Evolutionary conservation across 2,888 invertebrate species (phyloP).

Genomic region (Sesia bembeciformis): DNA sequence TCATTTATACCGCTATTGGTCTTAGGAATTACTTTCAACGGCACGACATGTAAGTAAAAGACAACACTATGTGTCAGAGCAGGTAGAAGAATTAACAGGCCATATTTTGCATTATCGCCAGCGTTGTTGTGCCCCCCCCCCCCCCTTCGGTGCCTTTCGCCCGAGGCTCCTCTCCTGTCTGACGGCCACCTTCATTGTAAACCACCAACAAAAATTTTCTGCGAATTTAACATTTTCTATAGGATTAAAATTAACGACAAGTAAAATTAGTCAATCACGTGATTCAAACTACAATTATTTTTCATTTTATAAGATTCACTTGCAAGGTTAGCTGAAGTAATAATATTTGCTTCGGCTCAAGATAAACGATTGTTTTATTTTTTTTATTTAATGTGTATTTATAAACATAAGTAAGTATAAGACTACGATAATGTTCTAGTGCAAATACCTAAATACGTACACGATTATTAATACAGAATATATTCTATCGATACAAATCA

Average conservation of each 20-base stretch:
- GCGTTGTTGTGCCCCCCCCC: conserved; percentile 51
- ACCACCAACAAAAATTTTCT: conserved; percentile 18
- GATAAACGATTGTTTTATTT: too few species aligned
- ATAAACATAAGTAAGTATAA: too few species aligned
- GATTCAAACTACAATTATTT: conserved; percentile 19
- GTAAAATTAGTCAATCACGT: conserved; percentile 40
- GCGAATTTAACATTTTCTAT: conserved; percentile 22
- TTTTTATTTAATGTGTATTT: too few species aligned
- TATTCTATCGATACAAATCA: conserved; percentile 17
- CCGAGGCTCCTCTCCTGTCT: conserved; percentile 40
- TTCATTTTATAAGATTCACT: too few species aligned
- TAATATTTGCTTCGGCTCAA: too few species aligned
- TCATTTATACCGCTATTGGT: too few species aligned
- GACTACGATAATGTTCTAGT: too few species aligned
- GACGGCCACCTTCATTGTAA: conserved; percentile 31
- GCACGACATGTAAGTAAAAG: conserved; percentile 7
- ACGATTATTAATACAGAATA: too few species aligned
- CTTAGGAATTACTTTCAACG: too few species aligned
- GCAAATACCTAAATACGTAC: too few species aligned
- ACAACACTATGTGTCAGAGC: conserved; percentile 7
- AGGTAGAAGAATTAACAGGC: conserved; percentile 9
- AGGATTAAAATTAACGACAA: conserved; percentile 40
- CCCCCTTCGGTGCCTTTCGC: conserved; percentile 58
- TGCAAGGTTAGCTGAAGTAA: too few species aligned
- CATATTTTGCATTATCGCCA: conserved; percentile 46